phyloP scores from a whole-genome alignment of 2,797 vertebrate species.

The Delichon dasypus region DNA sequence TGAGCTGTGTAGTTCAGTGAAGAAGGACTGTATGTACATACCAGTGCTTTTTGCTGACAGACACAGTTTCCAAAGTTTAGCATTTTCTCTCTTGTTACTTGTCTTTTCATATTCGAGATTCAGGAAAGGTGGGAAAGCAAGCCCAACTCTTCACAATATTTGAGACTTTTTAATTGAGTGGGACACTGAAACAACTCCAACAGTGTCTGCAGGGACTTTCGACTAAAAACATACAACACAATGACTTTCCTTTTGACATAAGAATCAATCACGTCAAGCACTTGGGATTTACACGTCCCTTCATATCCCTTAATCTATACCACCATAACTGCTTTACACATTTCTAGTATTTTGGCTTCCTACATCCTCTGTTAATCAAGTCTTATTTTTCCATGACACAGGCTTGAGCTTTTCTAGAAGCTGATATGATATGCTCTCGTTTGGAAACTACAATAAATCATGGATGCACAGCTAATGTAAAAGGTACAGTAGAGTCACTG shows the following conservation, averaged over 20 bases:
- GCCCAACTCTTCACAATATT: neutral
- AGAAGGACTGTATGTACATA: neutral
- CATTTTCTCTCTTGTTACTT: neutral
- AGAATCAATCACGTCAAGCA: neutral
- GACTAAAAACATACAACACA: neutral
- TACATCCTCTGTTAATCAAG: neutral
- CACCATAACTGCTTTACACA: neutral
- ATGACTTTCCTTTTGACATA: neutral
- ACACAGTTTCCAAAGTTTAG: neutral
- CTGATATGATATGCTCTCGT: neutral
- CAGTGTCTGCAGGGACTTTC: neutral
- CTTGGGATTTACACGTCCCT: neutral
- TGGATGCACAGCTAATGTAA: neutral
- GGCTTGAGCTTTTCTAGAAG: neutral
- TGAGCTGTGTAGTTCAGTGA: rapidly evolving
- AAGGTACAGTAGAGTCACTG: neutral
- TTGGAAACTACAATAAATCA: neutral
- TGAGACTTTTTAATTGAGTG: neutral
- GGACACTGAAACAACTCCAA: neutral
- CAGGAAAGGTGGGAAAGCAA: neutral
- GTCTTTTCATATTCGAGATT: neutral
- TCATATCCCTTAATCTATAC: neutral
- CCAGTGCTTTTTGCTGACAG: neutral
- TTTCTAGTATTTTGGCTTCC: conserved; percentile 32
- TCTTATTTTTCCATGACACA: conserved; percentile 12